Evolutionary conservation across 64 coral and sea anemone species (phyloP).

Genomic region (Platygyra sinensis): DNA sequence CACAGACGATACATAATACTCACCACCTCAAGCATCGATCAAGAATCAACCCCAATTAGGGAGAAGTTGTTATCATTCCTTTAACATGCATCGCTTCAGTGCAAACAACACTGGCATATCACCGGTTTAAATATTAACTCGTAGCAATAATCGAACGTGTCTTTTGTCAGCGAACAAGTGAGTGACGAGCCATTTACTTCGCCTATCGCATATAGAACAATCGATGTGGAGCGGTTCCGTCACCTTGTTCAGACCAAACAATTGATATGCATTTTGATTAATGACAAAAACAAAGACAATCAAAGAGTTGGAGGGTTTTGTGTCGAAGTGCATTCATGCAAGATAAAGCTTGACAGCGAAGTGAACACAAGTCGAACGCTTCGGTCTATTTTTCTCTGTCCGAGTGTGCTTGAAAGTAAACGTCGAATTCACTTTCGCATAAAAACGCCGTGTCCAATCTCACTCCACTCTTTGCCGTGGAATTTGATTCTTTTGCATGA

Average conservation of each 20-base stretch:
- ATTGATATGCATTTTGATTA: conserved; percentile 10
- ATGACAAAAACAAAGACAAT: not conserved
- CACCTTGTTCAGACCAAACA: not conserved
- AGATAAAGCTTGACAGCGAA: too few species aligned
- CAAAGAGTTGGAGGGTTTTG: not conserved
- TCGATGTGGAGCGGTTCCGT: too few species aligned
- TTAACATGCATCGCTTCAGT: not conserved
- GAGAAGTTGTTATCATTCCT: conserved; percentile 31
- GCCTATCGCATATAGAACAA: not conserved
- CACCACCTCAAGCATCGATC: not conserved
- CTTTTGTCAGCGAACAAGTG: not conserved
- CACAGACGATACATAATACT: not conserved
- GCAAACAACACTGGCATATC: not conserved
- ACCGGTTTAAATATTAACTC: conserved; percentile 41
- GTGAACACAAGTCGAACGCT: too few species aligned
- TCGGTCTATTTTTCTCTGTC: too few species aligned
- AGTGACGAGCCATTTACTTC: not conserved
- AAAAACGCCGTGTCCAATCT: too few species aligned
- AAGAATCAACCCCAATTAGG: not conserved
- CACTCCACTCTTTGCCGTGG: not conserved
- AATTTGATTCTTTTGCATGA: not conserved
- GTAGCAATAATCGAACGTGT: not conserved
- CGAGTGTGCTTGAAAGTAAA: too few species aligned
- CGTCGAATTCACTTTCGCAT: too few species aligned
- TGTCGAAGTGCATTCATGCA: too few species aligned